Percentiles rank a stretch among this genome's conserved stretches.
phyloP scores from a whole-genome alignment of 2,888 invertebrate species.

The Eilema depressum region DNA sequence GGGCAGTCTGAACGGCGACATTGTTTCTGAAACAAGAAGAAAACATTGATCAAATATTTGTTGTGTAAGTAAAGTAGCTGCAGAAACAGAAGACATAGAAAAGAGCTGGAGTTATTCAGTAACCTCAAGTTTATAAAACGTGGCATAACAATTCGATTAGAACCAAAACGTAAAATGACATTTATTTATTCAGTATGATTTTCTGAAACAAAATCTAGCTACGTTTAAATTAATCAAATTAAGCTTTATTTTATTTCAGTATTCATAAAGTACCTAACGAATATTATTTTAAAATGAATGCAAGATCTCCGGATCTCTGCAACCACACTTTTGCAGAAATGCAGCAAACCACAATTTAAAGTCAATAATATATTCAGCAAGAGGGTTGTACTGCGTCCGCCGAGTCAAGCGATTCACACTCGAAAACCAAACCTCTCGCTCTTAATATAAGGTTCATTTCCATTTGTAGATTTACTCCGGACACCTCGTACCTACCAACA shows the following conservation, averaged over 20 bases:
- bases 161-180: too few species aligned
- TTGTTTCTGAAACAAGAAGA: constrained; percentile 75
- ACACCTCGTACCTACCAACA: neutral
- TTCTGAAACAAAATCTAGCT: too few species aligned
- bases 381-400: neutral
- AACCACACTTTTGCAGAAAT: neutral
- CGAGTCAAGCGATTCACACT: neutral
- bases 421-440: neutral
- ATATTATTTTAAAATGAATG: neutral
- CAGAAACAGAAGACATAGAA: too few species aligned
- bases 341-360: neutral
- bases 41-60: neutral
- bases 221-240: too few species aligned
- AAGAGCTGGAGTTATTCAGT: too few species aligned
- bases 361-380: neutral
- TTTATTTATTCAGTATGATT: too few species aligned
- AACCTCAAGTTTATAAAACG: too few species aligned
- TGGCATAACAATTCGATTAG: too few species aligned
- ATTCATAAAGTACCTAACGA: neutral
- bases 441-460: neutral
- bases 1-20: constrained; percentile 75
- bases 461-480: neutral
- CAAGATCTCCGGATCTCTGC: neutral
- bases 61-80: too few species aligned
- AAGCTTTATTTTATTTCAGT: neutral